phyloP scores from a whole-genome alignment of 2,797 vertebrate species.

The Characodon lateralis region DNA sequence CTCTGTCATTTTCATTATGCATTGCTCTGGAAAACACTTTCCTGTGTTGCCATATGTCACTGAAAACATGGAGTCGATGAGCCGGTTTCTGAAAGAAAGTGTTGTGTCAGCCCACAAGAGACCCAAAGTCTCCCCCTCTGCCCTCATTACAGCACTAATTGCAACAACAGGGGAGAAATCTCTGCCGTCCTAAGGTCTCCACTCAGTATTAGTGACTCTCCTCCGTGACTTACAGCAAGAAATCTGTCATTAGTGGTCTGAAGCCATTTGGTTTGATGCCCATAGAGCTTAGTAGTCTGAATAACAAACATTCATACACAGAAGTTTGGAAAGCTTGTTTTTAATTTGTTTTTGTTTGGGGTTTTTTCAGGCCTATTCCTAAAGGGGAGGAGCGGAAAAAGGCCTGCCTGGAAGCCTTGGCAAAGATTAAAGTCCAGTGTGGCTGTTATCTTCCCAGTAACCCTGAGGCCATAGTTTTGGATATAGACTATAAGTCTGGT shows the following conservation, averaged over 20 bases:
- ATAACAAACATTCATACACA: slow-evolving; percentile 1
- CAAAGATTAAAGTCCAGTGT: slow-evolving; percentile 94
- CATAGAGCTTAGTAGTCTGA: slow-evolving; percentile 35
- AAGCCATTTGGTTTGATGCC: slow-evolving; percentile 53
- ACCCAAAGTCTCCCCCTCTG: slow-evolving; percentile 44
- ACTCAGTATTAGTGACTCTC: slow-evolving; percentile 22
- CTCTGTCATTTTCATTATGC: slow-evolving; percentile 57
- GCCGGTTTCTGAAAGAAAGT: slow-evolving; percentile 33
- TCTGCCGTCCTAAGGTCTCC: slow-evolving; percentile 21
- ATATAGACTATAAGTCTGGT: slow-evolving; percentile 97
- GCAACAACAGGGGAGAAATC: slow-evolving; percentile 38
- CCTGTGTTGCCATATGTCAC: slow-evolving; percentile 13
- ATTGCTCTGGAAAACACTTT: slow-evolving; percentile 37
- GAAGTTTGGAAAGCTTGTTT: slow-evolving; percentile 23
- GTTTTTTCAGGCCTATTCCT: slow-evolving; percentile 86
- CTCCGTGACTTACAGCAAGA: slow-evolving; percentile 58
- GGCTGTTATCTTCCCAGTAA: slow-evolving; percentile 98
- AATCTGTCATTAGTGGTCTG: slow-evolving; percentile 54
- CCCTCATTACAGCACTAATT: slow-evolving; percentile 67
- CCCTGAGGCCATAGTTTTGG: slow-evolving; percentile 95
- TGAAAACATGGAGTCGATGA: slow-evolving; percentile 24
- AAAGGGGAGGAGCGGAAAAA: slow-evolving; percentile 96
- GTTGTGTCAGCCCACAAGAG: slow-evolving; percentile 41
- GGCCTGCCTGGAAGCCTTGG: slow-evolving; percentile 90
- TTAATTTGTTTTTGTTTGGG: slow-evolving; percentile 54